Evolutionary conservation across 2,888 invertebrate species (phyloP).

Genomic region (Netelia melanura): DNA sequence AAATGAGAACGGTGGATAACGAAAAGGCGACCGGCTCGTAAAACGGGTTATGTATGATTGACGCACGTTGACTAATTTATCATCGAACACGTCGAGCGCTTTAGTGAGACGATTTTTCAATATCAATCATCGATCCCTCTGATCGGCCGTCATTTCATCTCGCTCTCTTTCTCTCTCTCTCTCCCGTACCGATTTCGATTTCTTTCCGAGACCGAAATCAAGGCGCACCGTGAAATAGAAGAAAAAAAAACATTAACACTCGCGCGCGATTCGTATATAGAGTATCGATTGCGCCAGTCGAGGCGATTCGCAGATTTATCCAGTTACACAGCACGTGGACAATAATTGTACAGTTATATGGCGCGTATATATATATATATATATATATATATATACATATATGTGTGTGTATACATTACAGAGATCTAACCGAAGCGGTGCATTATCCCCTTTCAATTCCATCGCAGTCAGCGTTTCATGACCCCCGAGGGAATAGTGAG

Average conservation of each 20-base stretch:
- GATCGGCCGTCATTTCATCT: slow-evolving; percentile 36
- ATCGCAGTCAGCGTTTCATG: slow-evolving; percentile 66
- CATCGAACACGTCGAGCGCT: slow-evolving; percentile 48
- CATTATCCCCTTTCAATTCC: slow-evolving; percentile 69
- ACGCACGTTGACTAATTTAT: slow-evolving; percentile 60
- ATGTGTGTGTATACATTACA: slow-evolving; percentile 3
- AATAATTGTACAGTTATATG: slow-evolving; percentile 66
- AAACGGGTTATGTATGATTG: slow-evolving; percentile 25
- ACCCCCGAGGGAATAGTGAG: slow-evolving; percentile 67
- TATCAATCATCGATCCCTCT: slow-evolving; percentile 50
- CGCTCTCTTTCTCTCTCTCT: slow-evolving; percentile 22
- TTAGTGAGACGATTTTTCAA: slow-evolving; percentile 52
- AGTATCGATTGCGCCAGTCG: slow-evolving; percentile 57
- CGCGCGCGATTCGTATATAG: slow-evolving; percentile 9
- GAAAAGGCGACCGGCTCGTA: slow-evolving; percentile 14
- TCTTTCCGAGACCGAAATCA: neutral
- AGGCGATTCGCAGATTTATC: slow-evolving; percentile 30
- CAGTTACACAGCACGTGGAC: slow-evolving; percentile 43
- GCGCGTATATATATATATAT: slow-evolving; percentile 6
- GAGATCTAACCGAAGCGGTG: slow-evolving; percentile 48
- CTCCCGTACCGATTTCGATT: slow-evolving; percentile 9
- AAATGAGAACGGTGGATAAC: slow-evolving; percentile 28
- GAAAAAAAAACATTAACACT: slow-evolving; percentile 2
- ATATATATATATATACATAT: neutral
- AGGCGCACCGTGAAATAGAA: slow-evolving; percentile 24